Base-by-base conservation (phyloP, 2,113 vertebrate genomes). In the Pluvianellus socialis region DNA sequence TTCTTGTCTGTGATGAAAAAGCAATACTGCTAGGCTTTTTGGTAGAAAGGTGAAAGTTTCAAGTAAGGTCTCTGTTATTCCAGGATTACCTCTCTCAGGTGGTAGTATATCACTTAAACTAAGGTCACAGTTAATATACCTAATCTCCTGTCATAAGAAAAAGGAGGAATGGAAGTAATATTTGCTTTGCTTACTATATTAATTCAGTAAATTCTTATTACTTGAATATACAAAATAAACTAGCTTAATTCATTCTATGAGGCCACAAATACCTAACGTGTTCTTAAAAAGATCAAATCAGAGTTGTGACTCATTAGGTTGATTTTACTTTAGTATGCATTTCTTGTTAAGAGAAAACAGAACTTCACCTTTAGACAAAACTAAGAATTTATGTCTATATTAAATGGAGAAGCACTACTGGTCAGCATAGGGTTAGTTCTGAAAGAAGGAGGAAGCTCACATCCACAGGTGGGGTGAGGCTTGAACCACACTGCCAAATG, bases 381-480 rank as follows among this genome's bases (percentile, higher is more conserved):
- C 3, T n/a, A 67, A 50, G 20, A 45, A 42, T 62, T 87, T 82
- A 22, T 61, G 13, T 7, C 24, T 77, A 4, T 16, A 15, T 49
- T 66, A 76, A 75, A 50, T 11, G 28, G 9, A 61, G 30, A 77
- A 89, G 6, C 14, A 59, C 59, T 8, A n/a, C 5, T 6, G 21
- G 7, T 32, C 14, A 44, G 4, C 7, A 35, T 1, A 40, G 4
- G 4, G 2, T 35, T 58, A 55, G 9, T 40, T 10, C 9, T 66
- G 24, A 71, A 79, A 65, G 50, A 42, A 40, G 2, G 7, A 76
- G 8, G 40, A 73, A 61, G 1, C 10, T 74, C 53, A 40, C 33
- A 87, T 3, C 7, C 61, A 11, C 10, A 4, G 1, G 3, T 71
- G 24, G 22, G 3, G 2, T 35, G 10, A 82, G 14, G 4, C 6